Percentiles rank a stretch among this genome's conserved stretches.
phyloP scores from a whole-genome alignment of 2,797 vertebrate genomes.

The Tarsius wallacei region DNA sequence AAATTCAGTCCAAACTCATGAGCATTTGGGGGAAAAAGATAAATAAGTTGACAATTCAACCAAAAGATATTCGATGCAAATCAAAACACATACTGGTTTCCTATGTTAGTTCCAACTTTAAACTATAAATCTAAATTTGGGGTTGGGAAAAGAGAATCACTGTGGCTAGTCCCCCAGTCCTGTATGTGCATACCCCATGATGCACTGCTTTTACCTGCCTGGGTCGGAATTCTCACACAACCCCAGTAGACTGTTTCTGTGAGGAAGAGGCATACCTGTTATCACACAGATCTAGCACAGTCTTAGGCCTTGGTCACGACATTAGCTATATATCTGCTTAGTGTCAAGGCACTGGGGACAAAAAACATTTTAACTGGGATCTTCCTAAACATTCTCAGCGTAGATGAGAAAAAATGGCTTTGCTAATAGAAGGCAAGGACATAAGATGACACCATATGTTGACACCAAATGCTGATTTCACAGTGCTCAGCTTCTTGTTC shows the following conservation, averaged over 20 bases:
- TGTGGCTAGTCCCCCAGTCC: background rate
- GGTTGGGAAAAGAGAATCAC: background rate
- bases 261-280: background rate
- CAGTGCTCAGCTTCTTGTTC: background rate
- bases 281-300: background rate
- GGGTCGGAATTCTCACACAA: background rate
- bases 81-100: background rate
- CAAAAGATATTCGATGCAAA: background rate
- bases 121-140: background rate
- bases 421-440: slow-evolving; percentile 50
- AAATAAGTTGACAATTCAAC: background rate
- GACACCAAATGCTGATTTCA: slow-evolving; percentile 49
- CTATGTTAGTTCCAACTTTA: background rate
- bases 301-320: background rate
- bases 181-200: background rate
- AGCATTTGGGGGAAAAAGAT: background rate
- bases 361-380: slow-evolving; percentile 50
- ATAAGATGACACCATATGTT: slow-evolving; percentile 61
- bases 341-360: background rate
- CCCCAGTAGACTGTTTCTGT: background rate
- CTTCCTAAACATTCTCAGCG: background rate
- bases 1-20: slow-evolving; percentile 5
- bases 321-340: background rate
- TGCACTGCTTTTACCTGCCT: slow-evolving; percentile 21
- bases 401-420: background rate